Base-by-base conservation (phyloP, 2,888 invertebrate species). In the Drosophila kokeensis region DNA sequence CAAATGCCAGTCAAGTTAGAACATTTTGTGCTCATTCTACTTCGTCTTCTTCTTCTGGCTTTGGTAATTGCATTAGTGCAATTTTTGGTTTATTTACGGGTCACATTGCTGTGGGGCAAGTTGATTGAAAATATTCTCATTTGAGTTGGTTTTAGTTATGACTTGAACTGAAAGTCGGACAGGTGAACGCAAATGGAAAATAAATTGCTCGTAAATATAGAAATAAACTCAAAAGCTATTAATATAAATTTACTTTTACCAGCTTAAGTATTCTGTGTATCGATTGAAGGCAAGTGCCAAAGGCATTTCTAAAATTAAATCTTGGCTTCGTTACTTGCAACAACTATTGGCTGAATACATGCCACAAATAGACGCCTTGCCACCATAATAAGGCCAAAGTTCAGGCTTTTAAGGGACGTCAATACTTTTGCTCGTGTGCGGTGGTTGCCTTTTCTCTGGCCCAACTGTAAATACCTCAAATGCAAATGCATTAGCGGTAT, bases 1-100 rank as follows among this genome's bases (percentile, higher is more conserved):
- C 92, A 91, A 91, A 87, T 92, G 91, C 91, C 91, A 90, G 80
- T 91, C 91, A 91, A 90, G 90, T 92, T 91, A 91, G 61, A 71
- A 63, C 55, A 72, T 84, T 4, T 73, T 38, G 49, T 67, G 21
- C 36, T 57, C 68, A 29, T 58, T 60, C 30, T 60, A 27, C 34
- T 49, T 53, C 24, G 45, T 1, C 13, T 45, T 24, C 45, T 4
- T 21, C 45, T 8, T 24, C 45, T 57, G 54, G 27, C 45, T 58
- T 60, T 68, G 72, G 63, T 69, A 60, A 61, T 71, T 63, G 61
- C 62, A 69, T 70, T 49, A 81, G 66, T 88, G 83, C 79, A 89
- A 79, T 82, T 75, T 45, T 50, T 21, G 53, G 58, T 55, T 69
- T 69, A 69, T 75, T 87, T 64, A 77, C 77, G 36, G 59, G 38